A percentile compares a stretch with the other conserved stretches of the same genome.
phyloP scores from a whole-genome alignment of 2,888 invertebrate species.

The Dryomyza anilis region DNA sequence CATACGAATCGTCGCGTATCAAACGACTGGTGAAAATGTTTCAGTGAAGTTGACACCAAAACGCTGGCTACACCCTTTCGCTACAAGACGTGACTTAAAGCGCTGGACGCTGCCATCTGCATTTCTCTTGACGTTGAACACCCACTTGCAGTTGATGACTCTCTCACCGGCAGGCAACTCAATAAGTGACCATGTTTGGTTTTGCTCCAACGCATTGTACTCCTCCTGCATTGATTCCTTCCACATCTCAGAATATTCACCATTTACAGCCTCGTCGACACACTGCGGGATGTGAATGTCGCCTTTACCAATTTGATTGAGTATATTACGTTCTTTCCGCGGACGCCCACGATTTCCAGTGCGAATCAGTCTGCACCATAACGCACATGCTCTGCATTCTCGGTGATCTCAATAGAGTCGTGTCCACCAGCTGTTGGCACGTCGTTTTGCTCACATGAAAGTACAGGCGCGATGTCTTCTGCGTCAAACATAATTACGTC shows the following conservation, averaged over 20 bases:
- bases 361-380: too few relatives aligned
- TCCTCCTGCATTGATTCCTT: neutral
- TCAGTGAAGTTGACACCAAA: slow-evolving; percentile 34
- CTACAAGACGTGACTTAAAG: slow-evolving; percentile 27
- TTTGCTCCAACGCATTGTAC: neutral
- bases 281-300: neutral
- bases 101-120: slow-evolving; percentile 2
- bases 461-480: too few relatives aligned
- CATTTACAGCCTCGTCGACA: neutral
- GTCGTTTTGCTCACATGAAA: too few relatives aligned
- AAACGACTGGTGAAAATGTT: slow-evolving; percentile 33
- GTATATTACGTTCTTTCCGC: neutral
- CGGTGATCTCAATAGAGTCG: too few relatives aligned
- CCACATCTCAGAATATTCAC: neutral
- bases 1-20: slow-evolving; percentile 29
- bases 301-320: neutral
- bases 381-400: too few relatives aligned
- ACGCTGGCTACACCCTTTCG: slow-evolving; percentile 32
- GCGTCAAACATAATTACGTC: too few relatives aligned
- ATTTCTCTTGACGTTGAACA: slow-evolving; percentile 17
- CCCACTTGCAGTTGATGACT: slow-evolving; percentile 21
- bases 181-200: neutral
- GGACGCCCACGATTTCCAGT: neutral
- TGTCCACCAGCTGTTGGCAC: too few relatives aligned
- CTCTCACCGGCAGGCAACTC: neutral